Conservation (phyloP, 2,888 invertebrate species). For the Magallana nippona region DNA sequence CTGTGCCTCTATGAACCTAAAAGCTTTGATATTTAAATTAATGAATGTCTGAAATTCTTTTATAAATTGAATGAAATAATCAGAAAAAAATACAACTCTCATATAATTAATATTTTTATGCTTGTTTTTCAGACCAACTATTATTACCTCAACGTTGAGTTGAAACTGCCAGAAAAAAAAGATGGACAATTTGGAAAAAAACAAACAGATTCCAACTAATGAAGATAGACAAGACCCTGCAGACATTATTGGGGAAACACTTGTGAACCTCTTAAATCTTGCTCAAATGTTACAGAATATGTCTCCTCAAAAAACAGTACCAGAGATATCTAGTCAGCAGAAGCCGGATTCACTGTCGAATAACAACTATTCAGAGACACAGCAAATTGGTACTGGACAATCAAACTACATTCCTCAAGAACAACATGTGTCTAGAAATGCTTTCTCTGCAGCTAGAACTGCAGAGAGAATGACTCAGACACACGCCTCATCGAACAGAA, state of each 20-base stretch:
- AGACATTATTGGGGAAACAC: not conserved
- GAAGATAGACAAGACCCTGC: not conserved
- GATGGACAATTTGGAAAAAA: not conserved
- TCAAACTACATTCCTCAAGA: not conserved
- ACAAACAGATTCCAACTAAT: not conserved
- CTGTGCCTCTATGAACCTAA: no score
- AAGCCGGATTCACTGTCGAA: not conserved
- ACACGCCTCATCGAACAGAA: not conserved
- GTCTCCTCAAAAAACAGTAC: not conserved
- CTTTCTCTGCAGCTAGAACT: not conserved
- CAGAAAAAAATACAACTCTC: no score
- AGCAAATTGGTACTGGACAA: not conserved
- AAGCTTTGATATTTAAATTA: no score
- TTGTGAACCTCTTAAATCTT: not conserved
- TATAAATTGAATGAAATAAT: no score
- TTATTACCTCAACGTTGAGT: no score
- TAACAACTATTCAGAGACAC: not conserved
- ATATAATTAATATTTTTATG: no score
- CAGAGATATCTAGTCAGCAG: not conserved
- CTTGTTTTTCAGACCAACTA: no score
- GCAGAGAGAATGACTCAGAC: not conserved
- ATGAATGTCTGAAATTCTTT: no score
- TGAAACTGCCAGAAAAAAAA: not conserved
- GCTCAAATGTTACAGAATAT: slow-evolving; percentile 3
- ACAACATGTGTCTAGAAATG: not conserved